Conservation (phyloP, 2,888 invertebrate genomes). For the Tinea trinotella region DNA sequence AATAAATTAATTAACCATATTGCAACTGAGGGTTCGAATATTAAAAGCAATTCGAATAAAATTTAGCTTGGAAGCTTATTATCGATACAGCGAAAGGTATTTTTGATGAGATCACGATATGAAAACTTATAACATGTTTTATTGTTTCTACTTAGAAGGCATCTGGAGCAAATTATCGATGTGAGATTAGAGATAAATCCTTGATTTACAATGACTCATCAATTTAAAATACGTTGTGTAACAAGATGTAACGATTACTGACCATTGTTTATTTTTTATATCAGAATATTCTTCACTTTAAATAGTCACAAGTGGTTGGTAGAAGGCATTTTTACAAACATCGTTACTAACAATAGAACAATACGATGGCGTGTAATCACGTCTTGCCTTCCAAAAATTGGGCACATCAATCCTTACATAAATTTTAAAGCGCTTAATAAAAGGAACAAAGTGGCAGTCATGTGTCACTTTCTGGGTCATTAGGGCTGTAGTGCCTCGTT, state of each 20-base stretch:
- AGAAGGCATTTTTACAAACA: conserved; percentile 1
- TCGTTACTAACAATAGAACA: conserved; percentile 13
- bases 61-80: not conserved
- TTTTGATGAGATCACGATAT: not conserved
- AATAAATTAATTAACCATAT: not conserved
- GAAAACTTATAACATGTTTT: conserved; percentile 2
- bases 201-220: conserved; percentile 10
- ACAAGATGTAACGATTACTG: conserved; percentile 13
- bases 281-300: not conserved
- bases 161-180: conserved; percentile 16
- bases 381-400: not conserved
- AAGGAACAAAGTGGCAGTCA: conserved; percentile 33
- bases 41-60: not conserved
- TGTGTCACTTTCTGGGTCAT: conserved; percentile 37
- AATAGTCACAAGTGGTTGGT: not conserved
- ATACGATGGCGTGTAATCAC: conserved; percentile 14
- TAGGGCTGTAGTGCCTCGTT: conserved; percentile 26
- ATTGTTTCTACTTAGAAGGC: conserved; percentile 14
- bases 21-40: not conserved
- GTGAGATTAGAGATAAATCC: conserved; percentile 12
- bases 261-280: conserved; percentile 12
- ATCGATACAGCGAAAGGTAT: not conserved
- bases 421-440: conserved; percentile 23
- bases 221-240: conserved; percentile 4
- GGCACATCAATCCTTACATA: conserved; percentile 19